Base-by-base conservation (phyloP, 2,113 vertebrate genomes). In the Marcusenius ussheri region DNA sequence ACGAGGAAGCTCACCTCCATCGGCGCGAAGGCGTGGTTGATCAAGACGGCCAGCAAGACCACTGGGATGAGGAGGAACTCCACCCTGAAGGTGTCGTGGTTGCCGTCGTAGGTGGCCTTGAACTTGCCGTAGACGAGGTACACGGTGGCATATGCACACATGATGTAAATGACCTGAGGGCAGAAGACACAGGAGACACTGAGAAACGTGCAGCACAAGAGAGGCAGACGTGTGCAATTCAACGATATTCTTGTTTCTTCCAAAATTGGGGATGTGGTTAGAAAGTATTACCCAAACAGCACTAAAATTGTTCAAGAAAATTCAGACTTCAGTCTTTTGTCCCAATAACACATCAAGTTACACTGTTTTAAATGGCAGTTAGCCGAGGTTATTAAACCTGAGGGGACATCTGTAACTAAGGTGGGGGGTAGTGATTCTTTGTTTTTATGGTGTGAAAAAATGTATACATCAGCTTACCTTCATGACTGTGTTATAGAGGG, bases 41-140 rank as follows among this genome's bases (percentile, higher is more conserved):
- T 97, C 77, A 99, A 97, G 91, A 99, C 98, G 0, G 98, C 93
- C 17, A 99, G 97, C 58, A 98, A 98, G 45, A 98, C 98, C 0
- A 99, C 98, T 7, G 98, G 98, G 91, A 99, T 98, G 15, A 99
- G 95, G 89, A 99, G 97, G 89, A 99, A 99, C 95, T 99, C 98
- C 93, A 98, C 96, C 92, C 98, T 95, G 95, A 99, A 99, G 3
- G 98, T 99, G 92, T 99, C 98, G 0, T 99, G 98, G 94, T 99
- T 99, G 10, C 98, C 98, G 46, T 99, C 98, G 0, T 99, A 99
- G 89, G 98, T 99, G 24, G 98, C 98, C 95, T 98, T 98, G 94
- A 99, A 99, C 91, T 99, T 99, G 91, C 95, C 94, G 93, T 99
- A 99, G 96, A 99, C 98, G 95, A 99, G 94, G 93, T 99, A 99